Percentiles rank a stretch among this genome's conserved stretches.
Evolutionary conservation across 2,113 vertebrate species (phyloP).

Genomic region (Poecile atricapillus): DNA sequence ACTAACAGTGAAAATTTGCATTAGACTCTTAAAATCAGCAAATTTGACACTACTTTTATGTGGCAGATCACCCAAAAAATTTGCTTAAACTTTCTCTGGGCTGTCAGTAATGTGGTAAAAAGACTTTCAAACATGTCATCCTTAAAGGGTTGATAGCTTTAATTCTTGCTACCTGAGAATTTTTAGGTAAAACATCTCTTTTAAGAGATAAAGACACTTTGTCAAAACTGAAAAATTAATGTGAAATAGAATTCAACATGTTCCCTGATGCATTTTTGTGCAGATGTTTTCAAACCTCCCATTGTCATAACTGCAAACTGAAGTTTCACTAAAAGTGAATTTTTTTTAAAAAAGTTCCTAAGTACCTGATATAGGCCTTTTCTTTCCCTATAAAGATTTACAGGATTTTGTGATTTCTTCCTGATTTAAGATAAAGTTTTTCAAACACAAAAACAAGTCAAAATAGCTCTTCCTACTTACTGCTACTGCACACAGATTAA

Average conservation of each 20-base stretch:
- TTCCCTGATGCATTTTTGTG: background rate
- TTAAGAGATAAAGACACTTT: background rate
- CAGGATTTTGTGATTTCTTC: background rate
- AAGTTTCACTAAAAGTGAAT: background rate
- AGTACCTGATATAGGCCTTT: background rate
- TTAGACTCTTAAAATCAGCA: background rate
- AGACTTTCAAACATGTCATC: background rate
- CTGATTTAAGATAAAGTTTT: background rate
- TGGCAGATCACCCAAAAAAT: background rate
- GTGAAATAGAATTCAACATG: background rate
- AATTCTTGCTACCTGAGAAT: background rate
- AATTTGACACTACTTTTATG: background rate
- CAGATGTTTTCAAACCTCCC: background rate
- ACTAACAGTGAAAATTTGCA: background rate
- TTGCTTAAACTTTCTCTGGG: background rate
- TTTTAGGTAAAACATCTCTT: background rate
- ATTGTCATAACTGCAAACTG: background rate
- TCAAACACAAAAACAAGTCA: background rate
- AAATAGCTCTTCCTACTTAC: background rate
- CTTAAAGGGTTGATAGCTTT: background rate
- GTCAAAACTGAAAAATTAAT: background rate
- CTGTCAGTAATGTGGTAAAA: background rate
- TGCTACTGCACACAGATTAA: background rate
- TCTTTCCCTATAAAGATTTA: background rate
- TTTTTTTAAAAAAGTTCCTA: accelerated